These are phyloP conservation scores for Ennomos quercinarius DNA, from an alignment of 2,888 invertebrate genomes.

Conservation along the genomic window DNA sequence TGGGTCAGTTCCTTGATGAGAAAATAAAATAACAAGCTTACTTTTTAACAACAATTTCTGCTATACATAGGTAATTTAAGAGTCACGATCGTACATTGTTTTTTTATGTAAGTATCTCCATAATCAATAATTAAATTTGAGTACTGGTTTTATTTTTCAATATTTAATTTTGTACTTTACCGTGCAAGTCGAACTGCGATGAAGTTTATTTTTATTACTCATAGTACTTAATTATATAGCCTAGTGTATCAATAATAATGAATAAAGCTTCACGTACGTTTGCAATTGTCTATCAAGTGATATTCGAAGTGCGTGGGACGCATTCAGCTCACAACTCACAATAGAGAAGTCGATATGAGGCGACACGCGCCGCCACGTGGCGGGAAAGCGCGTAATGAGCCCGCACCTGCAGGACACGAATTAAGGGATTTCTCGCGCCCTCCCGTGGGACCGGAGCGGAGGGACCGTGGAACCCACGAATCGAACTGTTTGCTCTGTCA, in stretches of 20 bases:
- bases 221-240: too few relatives aligned
- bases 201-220: too few relatives aligned
- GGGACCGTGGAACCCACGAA: constrained; percentile 54
- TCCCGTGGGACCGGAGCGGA: constrained; percentile 80
- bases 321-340: constrained; percentile 58
- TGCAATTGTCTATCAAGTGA: constrained; percentile 58
- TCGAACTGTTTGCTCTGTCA: constrained; percentile 74
- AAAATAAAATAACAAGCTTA: constrained; percentile 21
- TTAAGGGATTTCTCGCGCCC: constrained; percentile 85
- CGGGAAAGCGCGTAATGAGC: constrained; percentile 80
- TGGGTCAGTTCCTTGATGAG: constrained; percentile 41
- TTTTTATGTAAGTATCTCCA: too few relatives aligned
- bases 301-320: constrained; percentile 61
- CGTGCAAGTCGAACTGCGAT: too few relatives aligned
- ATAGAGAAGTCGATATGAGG: constrained; percentile 59
- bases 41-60: constrained; percentile 3
- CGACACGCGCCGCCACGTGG: constrained; percentile 78
- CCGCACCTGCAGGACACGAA: constrained; percentile 81
- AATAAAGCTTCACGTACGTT: too few relatives aligned
- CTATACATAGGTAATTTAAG: not conserved
- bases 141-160: too few relatives aligned
- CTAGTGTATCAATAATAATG: too few relatives aligned
- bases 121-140: too few relatives aligned
- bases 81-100: too few relatives aligned
- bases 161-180: too few relatives aligned